phyloP scores from a whole-genome alignment of 2,888 invertebrate genomes.

The Heterodera filipjevi region DNA sequence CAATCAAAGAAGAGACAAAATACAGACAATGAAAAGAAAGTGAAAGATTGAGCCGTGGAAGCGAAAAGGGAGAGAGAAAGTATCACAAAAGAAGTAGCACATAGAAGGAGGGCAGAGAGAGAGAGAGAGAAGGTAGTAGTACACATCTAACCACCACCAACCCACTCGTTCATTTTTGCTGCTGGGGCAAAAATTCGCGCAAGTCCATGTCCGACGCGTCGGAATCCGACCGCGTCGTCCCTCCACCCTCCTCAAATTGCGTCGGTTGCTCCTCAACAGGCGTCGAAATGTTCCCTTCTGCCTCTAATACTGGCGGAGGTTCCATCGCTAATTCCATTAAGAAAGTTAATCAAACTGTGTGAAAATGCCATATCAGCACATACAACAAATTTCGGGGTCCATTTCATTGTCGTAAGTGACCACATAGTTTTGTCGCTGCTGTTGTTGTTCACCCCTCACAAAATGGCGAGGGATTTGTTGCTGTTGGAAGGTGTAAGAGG shows the following conservation, averaged over 20 bases:
- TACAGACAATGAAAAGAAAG: not conserved
- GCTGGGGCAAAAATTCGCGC: constrained; percentile 16
- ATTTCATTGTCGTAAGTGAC: not conserved
- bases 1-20: not conserved
- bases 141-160: too few species aligned
- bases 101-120: not conserved
- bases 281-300: constrained; percentile 17
- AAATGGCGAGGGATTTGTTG: not conserved
- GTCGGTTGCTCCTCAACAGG: not conserved
- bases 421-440: not conserved
- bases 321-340: constrained; percentile 8
- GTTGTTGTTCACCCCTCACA: not conserved
- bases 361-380: not conserved
- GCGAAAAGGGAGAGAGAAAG: too few species aligned
- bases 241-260: constrained; percentile 18
- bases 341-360: not conserved
- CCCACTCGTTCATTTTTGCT: not conserved
- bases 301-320: constrained; percentile 24
- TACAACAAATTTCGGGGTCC: not conserved
- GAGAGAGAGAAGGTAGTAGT: too few species aligned
- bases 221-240: constrained; percentile 19
- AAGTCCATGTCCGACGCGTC: constrained; percentile 25
- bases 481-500: not conserved
- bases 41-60: not conserved
- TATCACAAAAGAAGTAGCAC: not conserved